phyloP scores from a whole-genome alignment of 2,113 vertebrate genomes.

The Neotoma lepida region DNA sequence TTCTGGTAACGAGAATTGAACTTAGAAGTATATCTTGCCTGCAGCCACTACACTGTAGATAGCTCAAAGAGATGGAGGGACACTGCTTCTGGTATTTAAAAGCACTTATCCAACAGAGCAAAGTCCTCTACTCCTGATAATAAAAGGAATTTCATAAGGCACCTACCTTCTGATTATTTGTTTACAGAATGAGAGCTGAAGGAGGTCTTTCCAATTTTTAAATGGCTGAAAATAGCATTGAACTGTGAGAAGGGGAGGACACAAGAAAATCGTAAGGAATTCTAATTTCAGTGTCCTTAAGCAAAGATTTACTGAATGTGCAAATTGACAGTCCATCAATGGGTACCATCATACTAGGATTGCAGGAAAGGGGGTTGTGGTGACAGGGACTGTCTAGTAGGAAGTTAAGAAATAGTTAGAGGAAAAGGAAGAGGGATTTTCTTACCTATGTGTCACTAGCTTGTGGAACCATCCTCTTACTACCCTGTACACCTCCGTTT shows the following conservation, averaged over 20 bases:
- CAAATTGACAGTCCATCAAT: not conserved
- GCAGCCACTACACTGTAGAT: not conserved
- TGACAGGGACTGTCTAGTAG: not conserved
- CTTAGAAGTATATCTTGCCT: not conserved
- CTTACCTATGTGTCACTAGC: not conserved
- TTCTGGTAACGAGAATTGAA: not conserved
- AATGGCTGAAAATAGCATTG: slow-evolving; percentile 1
- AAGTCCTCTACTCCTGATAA: not conserved
- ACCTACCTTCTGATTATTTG: too few relatives aligned
- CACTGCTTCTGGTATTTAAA: not conserved
- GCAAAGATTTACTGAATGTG: not conserved
- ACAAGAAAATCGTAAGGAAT: not conserved
- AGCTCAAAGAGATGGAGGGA: not conserved
- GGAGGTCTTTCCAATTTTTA: not conserved
- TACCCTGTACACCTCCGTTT: fast-evolving
- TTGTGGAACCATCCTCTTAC: not conserved
- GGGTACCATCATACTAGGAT: not conserved
- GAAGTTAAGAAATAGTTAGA: not conserved
- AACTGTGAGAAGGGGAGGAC: not conserved
- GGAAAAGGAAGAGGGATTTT: not conserved
- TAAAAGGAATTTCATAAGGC: not conserved
- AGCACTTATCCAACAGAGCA: not conserved
- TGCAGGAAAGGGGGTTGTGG: not conserved
- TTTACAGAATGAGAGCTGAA: not conserved
- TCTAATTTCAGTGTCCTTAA: not conserved